phyloP scores from a whole-genome alignment of 2,888 invertebrate genomes.

The Frankliniella fusca region DNA sequence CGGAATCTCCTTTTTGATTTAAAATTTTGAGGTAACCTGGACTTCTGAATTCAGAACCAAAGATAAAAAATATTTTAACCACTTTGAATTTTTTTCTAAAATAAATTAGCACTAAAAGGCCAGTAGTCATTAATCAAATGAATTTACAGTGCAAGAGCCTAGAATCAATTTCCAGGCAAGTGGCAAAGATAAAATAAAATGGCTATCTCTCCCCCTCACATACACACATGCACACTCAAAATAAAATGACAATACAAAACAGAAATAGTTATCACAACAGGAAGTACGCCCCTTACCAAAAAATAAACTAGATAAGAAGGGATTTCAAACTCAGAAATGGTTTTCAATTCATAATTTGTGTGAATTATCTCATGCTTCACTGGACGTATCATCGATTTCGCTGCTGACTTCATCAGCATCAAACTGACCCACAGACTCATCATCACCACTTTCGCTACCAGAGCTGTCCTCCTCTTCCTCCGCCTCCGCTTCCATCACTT shows the following conservation, averaged over 20 bases:
- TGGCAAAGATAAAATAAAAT: too few species aligned
- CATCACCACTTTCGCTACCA: not conserved
- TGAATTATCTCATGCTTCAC: not conserved
- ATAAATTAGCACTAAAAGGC: not conserved
- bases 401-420: not conserved
- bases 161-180: not conserved
- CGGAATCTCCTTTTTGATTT: not conserved
- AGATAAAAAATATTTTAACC: not conserved
- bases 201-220: too few species aligned
- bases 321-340: not conserved
- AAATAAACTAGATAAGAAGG: not conserved
- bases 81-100: not conserved
- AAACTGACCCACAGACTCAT: not conserved
- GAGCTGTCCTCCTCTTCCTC: not conserved
- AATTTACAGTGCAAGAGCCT: not conserved
- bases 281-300: not conserved
- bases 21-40: not conserved
- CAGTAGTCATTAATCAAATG: not conserved
- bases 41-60: not conserved
- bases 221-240: not conserved
- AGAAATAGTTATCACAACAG: not conserved
- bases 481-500: not conserved
- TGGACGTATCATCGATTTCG: not conserved
- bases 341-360: not conserved
- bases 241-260: not conserved